These are phyloP conservation scores for Oreochromis niloticus DNA, from an alignment of 2,113 vertebrate species.

Conservation along the genomic window DNA sequence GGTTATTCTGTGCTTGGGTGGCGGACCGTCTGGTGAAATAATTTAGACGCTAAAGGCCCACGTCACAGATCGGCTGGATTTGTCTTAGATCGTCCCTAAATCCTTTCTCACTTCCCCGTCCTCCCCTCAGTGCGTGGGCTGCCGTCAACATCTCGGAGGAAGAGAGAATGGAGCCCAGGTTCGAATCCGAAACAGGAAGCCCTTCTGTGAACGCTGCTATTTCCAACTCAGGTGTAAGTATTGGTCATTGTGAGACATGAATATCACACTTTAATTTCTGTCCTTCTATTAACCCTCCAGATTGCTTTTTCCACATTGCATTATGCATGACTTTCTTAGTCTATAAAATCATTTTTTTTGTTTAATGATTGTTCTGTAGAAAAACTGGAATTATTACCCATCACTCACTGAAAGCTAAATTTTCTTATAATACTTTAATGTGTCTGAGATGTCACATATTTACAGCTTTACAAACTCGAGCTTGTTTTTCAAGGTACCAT, in stretches of 20 bases:
- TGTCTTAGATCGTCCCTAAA: background rate
- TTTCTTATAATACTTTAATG: background rate
- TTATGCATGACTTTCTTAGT: background rate
- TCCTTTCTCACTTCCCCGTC: background rate
- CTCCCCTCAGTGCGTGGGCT: conserved; percentile 80
- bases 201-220: conserved; percentile 90
- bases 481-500: background rate
- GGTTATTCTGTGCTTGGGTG: background rate
- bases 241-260: background rate
- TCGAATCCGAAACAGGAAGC: conserved; percentile 80
- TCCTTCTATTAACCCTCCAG: background rate
- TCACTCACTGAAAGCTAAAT: background rate
- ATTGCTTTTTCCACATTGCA: too few species aligned
- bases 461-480: background rate
- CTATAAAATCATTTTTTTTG: background rate
- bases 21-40: background rate
- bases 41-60: background rate
- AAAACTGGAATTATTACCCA: background rate
- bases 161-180: conserved; percentile 83
- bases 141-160: conserved; percentile 77
- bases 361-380: background rate
- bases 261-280: background rate
- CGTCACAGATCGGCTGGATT: background rate
- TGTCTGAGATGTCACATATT: background rate
- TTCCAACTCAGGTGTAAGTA: conserved; percentile 84